Conservation (phyloP, 2,888 invertebrate genomes). For the Nudaria mundana region DNA sequence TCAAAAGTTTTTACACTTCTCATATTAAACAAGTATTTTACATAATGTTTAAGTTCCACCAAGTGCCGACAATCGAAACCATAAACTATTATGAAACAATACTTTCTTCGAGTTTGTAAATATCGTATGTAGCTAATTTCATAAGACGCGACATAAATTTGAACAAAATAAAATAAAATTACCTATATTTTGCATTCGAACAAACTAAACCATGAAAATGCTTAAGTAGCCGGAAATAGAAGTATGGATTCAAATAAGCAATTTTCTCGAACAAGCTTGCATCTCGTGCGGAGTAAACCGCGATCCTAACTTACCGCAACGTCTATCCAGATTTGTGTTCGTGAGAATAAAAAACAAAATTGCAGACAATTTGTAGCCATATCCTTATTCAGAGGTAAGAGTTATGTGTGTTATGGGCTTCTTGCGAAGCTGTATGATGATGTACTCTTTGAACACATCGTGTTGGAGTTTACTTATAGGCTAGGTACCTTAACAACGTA, state of each 20-base stretch:
- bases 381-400: slow-evolving; percentile 72
- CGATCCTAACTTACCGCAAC: slow-evolving; percentile 39
- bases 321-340: slow-evolving; percentile 57
- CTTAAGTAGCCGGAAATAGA: slow-evolving; percentile 39
- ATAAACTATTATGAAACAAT: too few relatives aligned
- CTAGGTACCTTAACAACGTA: background rate
- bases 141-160: too few relatives aligned
- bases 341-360: slow-evolving; percentile 76
- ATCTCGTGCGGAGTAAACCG: slow-evolving; percentile 61
- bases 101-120: too few relatives aligned
- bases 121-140: too few relatives aligned
- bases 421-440: slow-evolving; percentile 7
- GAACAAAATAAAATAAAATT: slow-evolving; percentile 2
- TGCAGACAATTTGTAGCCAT: slow-evolving; percentile 74
- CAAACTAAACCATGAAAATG: slow-evolving; percentile 44
- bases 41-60: too few relatives aligned
- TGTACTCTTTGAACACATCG: slow-evolving; percentile 8
- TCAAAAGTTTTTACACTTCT: too few relatives aligned
- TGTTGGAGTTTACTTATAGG: background rate
- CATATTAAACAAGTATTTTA: too few relatives aligned
- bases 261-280: slow-evolving; percentile 55
- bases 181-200: slow-evolving; percentile 26
- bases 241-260: slow-evolving; percentile 63
- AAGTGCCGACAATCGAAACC: too few relatives aligned
- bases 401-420: slow-evolving; percentile 52